A percentile compares a stretch with the other conserved stretches of the same genome.
These are phyloP conservation scores for Apteryx mantelli DNA, from an alignment of 2,113 vertebrate species.

Conservation along the genomic window DNA sequence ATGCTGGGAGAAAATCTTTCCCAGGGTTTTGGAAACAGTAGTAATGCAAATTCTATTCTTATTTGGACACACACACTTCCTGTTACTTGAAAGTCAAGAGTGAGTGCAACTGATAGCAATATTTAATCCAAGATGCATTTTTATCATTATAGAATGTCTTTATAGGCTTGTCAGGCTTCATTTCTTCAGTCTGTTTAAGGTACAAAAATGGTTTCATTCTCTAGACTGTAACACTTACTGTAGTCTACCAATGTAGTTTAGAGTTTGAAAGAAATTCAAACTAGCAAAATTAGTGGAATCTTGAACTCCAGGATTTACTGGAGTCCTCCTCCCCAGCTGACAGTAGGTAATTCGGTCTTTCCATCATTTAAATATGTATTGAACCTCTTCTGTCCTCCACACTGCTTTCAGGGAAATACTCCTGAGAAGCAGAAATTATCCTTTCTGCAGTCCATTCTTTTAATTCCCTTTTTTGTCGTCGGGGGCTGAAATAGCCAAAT, in stretches of 20 bases:
- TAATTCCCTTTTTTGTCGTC: neutral
- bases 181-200: neutral
- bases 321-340: neutral
- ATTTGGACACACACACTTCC: neutral
- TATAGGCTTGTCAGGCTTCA: neutral
- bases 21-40: neutral
- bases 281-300: neutral
- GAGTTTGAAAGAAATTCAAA: neutral
- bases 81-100: neutral
- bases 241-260: neutral
- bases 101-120: neutral
- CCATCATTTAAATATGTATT: neutral
- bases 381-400: neutral
- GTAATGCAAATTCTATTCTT: neutral
- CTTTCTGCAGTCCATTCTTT: neutral
- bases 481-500: neutral
- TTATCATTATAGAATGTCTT: neutral
- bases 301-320: neutral
- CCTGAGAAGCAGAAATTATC: neutral
- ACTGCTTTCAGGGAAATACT: neutral
- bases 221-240: neutral
- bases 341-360: neutral
- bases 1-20: neutral
- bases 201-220: neutral
- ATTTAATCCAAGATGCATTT: neutral